Evolutionary conservation across 2,797 vertebrate species (phyloP).

Genomic region (Natrix natrix): DNA sequence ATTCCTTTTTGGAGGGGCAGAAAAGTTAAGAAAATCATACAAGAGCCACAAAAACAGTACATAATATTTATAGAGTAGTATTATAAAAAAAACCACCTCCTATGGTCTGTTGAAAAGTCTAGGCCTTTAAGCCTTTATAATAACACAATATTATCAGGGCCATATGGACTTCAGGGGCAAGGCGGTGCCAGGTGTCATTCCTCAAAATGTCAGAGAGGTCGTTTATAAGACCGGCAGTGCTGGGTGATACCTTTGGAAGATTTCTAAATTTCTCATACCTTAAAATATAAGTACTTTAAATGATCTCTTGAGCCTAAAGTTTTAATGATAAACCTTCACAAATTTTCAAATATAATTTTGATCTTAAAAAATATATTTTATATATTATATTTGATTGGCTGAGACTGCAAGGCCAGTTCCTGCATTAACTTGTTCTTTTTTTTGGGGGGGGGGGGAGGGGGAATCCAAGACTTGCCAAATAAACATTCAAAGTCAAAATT

Average conservation of each 20-base stretch:
- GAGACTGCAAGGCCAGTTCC: not conserved
- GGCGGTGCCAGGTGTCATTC: not conserved
- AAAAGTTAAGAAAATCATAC: not conserved
- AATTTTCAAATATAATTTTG: not conserved
- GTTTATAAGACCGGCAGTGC: not conserved
- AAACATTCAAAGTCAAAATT: not conserved
- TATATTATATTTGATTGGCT: not conserved
- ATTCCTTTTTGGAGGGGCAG: not conserved
- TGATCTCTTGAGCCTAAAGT: not conserved
- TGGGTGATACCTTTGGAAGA: not conserved
- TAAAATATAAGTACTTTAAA: not conserved
- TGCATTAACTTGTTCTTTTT: not conserved
- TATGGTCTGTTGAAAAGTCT: not conserved
- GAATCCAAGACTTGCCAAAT: not conserved
- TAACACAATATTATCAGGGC: not conserved
- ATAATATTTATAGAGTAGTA: not conserved
- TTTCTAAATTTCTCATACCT: not conserved
- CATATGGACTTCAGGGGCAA: not conserved
- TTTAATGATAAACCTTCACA: not conserved
- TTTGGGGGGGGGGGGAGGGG: too few species aligned
- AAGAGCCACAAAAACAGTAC: not conserved
- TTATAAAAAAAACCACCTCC: not conserved
- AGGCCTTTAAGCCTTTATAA: not conserved
- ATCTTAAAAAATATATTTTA: too few species aligned
- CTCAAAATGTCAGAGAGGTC: not conserved